Evolutionary conservation across 1,140 invertebrate species (phyloP), one percentile per base, ranked within the genome.

Genomic region (Zaprionus capensis): DNA sequence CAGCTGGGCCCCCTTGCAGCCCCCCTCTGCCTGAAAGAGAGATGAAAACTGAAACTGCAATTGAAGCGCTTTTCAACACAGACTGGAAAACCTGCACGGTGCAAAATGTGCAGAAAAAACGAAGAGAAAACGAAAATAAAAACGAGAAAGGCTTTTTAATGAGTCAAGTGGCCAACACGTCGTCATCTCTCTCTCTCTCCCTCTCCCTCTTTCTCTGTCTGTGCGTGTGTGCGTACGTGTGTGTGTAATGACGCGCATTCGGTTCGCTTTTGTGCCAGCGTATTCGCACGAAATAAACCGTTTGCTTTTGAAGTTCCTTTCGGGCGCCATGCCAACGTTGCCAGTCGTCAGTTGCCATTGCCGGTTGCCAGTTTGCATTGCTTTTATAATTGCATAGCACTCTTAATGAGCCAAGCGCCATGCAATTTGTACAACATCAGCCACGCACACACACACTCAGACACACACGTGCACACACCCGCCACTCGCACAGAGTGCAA

Each of bases 131-230:
- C 58, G 41, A 22, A 58, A 34, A 63, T 46, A 74, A 66, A 71
- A 65, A 64, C 61, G 65, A 64, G 66, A 36, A 62, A 61, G 38
- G 59, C 72, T 71, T 78, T 88, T 90, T 90, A 90, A 90, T 90
- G 85, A 90, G 85, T 90, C 85, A 90, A 90, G 85, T 90, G 85
- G 85, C 85, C 85, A 90, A 82, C 86, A 88, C 84, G 78, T 81
- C 71, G 41, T 46, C 41, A 17, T 46, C 46, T 66, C 55, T 46
- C 64, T 51, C 63, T 46, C 49, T 51, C 22, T 51, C 0, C 34
- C 5, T 2, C 38, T 5, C 14, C 17, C 53, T 68, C 55, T 41
- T 59, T 59, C 59, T 38, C 49, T 53, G n/a, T 53, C 49, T 53
- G 62, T 64, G 58, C 53, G 38, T 5, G 59, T 56, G 61, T 72